phyloP scores from a whole-genome alignment of 2,888 invertebrate genomes.

The Anthophora plumipes region DNA sequence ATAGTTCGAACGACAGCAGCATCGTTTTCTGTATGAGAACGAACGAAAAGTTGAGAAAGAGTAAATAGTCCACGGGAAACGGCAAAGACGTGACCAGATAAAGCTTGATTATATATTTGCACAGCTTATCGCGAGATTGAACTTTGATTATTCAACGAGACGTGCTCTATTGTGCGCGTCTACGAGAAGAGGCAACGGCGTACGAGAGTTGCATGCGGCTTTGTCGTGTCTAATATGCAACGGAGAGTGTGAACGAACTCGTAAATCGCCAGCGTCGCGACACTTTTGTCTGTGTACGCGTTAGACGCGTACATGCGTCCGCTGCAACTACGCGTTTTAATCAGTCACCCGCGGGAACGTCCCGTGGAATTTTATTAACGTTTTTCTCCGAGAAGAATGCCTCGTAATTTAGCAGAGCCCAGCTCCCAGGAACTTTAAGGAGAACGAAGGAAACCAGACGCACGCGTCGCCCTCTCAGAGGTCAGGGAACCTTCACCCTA shows the following conservation, averaged over 20 bases:
- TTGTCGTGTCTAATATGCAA: slow-evolving; percentile 55
- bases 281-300: slow-evolving; percentile 44
- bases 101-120: slow-evolving; percentile 22
- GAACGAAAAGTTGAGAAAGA: not conserved
- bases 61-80: not conserved
- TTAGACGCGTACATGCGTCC: slow-evolving; percentile 29
- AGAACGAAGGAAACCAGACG: not conserved
- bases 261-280: slow-evolving; percentile 61
- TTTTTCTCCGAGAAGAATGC: slow-evolving; percentile 29
- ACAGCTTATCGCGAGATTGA: slow-evolving; percentile 26
- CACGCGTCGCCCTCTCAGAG: not conserved
- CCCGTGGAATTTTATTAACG: slow-evolving; percentile 33
- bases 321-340: slow-evolving; percentile 40
- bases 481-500: too few species aligned
- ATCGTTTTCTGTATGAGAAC: too few species aligned
- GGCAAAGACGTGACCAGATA: slow-evolving; percentile 11
- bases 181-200: not conserved
- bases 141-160: slow-evolving; percentile 35
- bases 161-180: slow-evolving; percentile 3
- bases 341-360: slow-evolving; percentile 32
- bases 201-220: not conserved
- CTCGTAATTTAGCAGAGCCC: slow-evolving; percentile 25
- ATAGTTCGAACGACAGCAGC: too few species aligned
- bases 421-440: not conserved
- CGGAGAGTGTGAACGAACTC: slow-evolving; percentile 68